These are phyloP conservation scores for Uria aalge DNA, from an alignment of 2,113 vertebrate genomes.

Conservation along the genomic window DNA sequence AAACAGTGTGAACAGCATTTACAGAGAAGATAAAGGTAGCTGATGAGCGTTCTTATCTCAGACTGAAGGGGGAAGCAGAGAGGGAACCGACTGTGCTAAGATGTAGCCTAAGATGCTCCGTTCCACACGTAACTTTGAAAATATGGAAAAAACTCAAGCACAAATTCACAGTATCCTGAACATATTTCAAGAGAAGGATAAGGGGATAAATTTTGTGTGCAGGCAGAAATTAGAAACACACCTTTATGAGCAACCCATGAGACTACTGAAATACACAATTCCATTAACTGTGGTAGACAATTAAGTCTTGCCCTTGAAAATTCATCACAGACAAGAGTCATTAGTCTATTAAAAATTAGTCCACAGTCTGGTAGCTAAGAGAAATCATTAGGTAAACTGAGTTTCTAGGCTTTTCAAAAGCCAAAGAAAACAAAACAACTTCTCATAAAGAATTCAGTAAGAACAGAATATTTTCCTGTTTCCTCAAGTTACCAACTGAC, in stretches of 20 bases:
- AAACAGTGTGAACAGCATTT: rapidly evolving
- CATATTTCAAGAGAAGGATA: neutral
- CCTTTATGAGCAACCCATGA: neutral
- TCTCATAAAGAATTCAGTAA: neutral
- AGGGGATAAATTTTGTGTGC: neutral
- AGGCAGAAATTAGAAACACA: neutral
- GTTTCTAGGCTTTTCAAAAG: neutral
- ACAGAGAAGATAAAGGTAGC: neutral
- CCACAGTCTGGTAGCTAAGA: neutral
- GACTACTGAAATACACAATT: neutral
- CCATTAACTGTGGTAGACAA: neutral
- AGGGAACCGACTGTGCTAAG: neutral
- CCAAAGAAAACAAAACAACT: neutral
- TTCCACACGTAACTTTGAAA: neutral
- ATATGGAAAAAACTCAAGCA: rapidly evolving
- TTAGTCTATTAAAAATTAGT: neutral
- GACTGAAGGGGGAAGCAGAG: neutral
- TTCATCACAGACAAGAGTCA: neutral
- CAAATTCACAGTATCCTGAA: neutral
- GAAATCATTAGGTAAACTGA: neutral
- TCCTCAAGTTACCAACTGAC: neutral
- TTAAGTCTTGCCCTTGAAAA: neutral
- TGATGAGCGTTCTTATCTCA: neutral
- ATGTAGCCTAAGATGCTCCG: neutral
- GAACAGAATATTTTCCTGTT: neutral